phyloP scores from a whole-genome alignment of 92 coral and sea anemone genomes.

The Parazoanthus atlanticus region DNA sequence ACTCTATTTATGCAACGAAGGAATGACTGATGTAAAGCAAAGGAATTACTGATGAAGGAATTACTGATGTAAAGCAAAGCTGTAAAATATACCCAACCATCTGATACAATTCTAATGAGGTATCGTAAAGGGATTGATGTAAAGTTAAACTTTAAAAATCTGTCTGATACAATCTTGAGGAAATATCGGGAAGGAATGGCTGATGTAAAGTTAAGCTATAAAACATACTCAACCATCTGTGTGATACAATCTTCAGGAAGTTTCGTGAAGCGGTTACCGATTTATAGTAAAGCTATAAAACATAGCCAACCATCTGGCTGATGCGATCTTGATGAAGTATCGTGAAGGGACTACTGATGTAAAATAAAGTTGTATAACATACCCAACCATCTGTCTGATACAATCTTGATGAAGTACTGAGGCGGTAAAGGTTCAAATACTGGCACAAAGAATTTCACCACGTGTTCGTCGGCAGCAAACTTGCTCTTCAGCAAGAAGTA shows the following conservation, averaged over 20 bases:
- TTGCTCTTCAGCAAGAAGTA: slow-evolving; percentile 95
- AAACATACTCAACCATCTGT: slow-evolving; percentile 95
- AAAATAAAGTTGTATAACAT: slow-evolving; percentile 2
- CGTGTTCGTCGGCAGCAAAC: slow-evolving; percentile 95
- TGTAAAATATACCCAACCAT: too few species aligned
- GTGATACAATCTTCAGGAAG: slow-evolving; percentile 89
- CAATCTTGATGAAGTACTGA: slow-evolving; percentile 96
- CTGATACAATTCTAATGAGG: too few species aligned
- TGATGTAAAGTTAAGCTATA: neutral
- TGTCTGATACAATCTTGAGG: too few species aligned
- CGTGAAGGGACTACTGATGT: neutral
- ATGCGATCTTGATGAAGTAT: slow-evolving; percentile 89
- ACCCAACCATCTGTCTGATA: slow-evolving; percentile 99
- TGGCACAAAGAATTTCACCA: slow-evolving; percentile 95
- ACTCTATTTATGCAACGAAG: too few species aligned
- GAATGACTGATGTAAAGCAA: too few species aligned
- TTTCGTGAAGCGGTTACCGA: slow-evolving; percentile 72
- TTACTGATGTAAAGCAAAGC: too few species aligned
- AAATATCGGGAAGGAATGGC: too few species aligned
- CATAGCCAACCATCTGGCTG: slow-evolving; percentile 96
- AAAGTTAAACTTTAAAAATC: too few species aligned
- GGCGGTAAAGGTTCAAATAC: slow-evolving; percentile 99
- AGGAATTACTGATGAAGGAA: too few species aligned
- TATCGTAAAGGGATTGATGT: too few species aligned
- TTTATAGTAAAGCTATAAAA: neutral